Conservation (phyloP, 2,888 invertebrate genomes). For the Megamerina dolium region DNA sequence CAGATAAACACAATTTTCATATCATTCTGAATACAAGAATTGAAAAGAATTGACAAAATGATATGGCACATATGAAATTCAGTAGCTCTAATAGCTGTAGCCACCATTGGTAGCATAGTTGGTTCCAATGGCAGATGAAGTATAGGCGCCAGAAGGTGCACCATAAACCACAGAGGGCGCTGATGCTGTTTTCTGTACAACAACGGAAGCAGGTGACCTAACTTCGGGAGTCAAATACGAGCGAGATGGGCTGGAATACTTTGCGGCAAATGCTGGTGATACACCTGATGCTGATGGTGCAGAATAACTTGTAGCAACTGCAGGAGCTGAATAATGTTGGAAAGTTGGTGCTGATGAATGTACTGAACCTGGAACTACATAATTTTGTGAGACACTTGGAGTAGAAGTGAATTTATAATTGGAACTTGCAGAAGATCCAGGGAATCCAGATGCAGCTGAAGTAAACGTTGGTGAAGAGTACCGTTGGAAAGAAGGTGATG, state of each 20-base stretch:
- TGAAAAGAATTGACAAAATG: too few species aligned
- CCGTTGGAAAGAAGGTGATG: too few species aligned
- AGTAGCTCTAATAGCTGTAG: constrained; percentile 35
- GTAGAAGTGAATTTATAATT: too few species aligned
- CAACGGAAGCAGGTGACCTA: constrained; percentile 9
- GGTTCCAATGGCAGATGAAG: constrained; percentile 28
- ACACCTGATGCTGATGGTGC: constrained; percentile 7
- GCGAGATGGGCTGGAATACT: neutral
- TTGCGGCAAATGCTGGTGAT: constrained; percentile 2
- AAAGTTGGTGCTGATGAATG: constrained; percentile 11
- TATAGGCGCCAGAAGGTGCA: constrained; percentile 1
- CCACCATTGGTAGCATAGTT: constrained; percentile 37
- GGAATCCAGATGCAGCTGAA: too few species aligned
- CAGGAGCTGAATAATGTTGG: constrained; percentile 6
- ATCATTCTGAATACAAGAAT: too few species aligned
- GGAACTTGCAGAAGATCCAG: too few species aligned
- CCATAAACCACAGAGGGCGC: neutral
- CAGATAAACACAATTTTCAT: too few species aligned
- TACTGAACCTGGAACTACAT: neutral
- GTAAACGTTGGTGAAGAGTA: too few species aligned
- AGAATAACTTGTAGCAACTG: constrained; percentile 6
- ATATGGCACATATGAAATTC: too few species aligned
- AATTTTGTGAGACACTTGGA: too few species aligned
- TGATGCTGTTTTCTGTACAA: constrained; percentile 8
- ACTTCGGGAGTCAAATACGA: neutral